Evolutionary conservation across 2,113 vertebrate species (phyloP), one percentile per base, ranked within the genome.

Genomic region (Apodemus speciosus): DNA sequence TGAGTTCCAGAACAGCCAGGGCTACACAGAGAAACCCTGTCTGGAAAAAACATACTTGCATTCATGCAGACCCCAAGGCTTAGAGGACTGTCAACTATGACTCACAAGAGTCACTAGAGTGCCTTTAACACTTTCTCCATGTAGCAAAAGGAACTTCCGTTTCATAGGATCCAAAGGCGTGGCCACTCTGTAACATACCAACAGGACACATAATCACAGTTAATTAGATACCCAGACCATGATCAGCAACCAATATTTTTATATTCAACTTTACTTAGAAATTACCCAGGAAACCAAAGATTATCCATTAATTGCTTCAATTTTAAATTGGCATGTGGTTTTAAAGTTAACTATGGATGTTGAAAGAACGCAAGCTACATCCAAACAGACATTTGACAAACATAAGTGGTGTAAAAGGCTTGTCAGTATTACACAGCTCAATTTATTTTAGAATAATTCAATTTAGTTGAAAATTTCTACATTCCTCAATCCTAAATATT

Each of bases 221-320:
- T 32, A 38, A 35, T 75, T 53, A 93, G 49, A 68, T 56, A 32
- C n/a, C 13, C 71, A 77, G 20, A 79, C 46, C n/a, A 5, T 27
- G 27, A 9, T 80, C 14, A 25, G 9, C 69, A 92, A 32, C 30
- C 25, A 85, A 92, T 68, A 38, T 60, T 77, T 76, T 49, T 81
- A 18, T 56, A 49, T 90, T 53, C 4, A 35, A 1, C 62, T 87
- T 94, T 64, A 79, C 71, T 90, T 96, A 92, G 51, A 79, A 92
- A 75, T 95, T 86, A 71, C 16, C 3, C 14, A 87, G 2, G 3
- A 58, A 75, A 32, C 32, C 30, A 85, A 79, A 75, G 71, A 40
- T 80, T 38, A 58, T 69, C 69, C 20, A 62, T 88, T 66, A 75
- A 85, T 62, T 23, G 76, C 53, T 11, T 93, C n/a, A 18, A 60